phyloP scores from a whole-genome alignment of 2,888 invertebrate species.

The Deilephila elpenor region DNA sequence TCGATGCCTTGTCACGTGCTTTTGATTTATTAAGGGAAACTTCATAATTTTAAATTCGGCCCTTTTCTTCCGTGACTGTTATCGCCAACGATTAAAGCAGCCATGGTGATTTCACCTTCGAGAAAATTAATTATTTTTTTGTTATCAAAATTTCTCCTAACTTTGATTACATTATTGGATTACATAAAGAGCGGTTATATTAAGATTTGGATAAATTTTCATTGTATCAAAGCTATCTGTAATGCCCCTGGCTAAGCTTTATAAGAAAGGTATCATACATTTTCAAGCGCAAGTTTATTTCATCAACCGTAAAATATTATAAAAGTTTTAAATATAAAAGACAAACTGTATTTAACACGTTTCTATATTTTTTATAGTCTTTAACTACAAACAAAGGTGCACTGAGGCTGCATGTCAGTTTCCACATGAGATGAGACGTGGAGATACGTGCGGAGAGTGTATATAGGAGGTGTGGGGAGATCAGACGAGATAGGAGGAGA shows the following conservation, averaged over 20 bases:
- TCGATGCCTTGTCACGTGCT: neutral
- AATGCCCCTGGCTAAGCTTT: no score
- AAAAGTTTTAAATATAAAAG: neutral
- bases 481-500: neutral
- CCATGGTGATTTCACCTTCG: neutral
- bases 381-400: neutral
- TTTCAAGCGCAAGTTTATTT: neutral
- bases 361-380: no score
- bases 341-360: neutral
- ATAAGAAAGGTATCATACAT: neutral
- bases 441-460: neutral
- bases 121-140: neutral
- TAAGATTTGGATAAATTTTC: no score
- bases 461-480: neutral
- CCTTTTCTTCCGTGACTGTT: constrained; percentile 4
- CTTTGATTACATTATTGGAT: neutral
- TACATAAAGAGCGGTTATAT: no score
- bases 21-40: constrained; percentile 23
- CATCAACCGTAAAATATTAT: neutral
- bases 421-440: neutral
- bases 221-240: no score
- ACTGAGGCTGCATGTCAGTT: neutral
- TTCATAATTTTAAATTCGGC: constrained; percentile 12
- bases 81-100: neutral
- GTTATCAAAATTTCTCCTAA: neutral